These are phyloP conservation scores for Oegoconia quadripuncta DNA, from an alignment of 2,888 invertebrate genomes.

Conservation along the genomic window DNA sequence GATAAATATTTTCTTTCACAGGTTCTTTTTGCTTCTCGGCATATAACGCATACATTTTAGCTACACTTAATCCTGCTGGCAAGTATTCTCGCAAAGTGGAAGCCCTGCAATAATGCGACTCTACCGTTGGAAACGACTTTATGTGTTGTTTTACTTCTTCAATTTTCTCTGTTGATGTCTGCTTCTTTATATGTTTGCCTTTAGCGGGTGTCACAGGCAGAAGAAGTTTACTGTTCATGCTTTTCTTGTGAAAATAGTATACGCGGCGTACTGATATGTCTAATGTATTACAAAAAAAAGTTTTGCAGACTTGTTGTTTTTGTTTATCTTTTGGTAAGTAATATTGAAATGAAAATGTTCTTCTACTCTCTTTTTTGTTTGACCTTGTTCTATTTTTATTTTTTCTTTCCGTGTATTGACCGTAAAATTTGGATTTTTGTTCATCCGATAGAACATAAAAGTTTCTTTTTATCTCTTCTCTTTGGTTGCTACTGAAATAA, in stretches of 20 bases:
- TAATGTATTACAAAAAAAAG: constrained; percentile 15
- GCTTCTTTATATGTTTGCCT: constrained; percentile 13
- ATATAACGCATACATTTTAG: constrained; percentile 18
- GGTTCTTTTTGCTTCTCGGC: constrained; percentile 13
- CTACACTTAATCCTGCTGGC: constrained; percentile 6
- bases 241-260: constrained; percentile 14
- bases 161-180: constrained; percentile 13
- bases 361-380: too few species aligned
- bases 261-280: constrained; percentile 10
- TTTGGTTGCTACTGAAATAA: too few species aligned
- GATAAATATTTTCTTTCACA: constrained; percentile 17
- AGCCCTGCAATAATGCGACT: constrained; percentile 15
- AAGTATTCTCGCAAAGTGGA: constrained; percentile 14
- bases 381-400: too few species aligned
- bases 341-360: constrained; percentile 9
- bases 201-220: constrained; percentile 11
- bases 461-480: too few species aligned
- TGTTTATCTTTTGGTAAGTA: constrained; percentile 7
- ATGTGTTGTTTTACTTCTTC: constrained; percentile 17
- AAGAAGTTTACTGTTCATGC: constrained; percentile 6
- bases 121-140: constrained; percentile 16
- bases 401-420: too few species aligned
- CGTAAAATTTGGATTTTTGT: too few species aligned
- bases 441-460: too few species aligned
- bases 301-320: constrained; percentile 13